These are phyloP conservation scores for Acrocera orbiculus DNA, from an alignment of 2,888 invertebrate genomes.

Conservation along the genomic window DNA sequence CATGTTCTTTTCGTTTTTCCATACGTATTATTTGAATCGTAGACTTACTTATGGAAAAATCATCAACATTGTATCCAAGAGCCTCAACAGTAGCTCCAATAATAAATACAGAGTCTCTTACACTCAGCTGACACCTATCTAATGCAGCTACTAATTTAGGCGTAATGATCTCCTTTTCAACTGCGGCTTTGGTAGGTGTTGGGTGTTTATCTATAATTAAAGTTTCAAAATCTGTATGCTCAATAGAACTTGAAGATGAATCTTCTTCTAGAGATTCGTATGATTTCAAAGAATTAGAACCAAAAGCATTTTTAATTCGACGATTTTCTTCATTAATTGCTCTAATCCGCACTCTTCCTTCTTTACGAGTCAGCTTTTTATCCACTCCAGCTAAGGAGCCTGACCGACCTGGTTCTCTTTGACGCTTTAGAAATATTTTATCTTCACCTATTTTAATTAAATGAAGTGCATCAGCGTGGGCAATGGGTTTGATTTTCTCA, in stretches of 20 bases:
- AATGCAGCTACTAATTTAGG: slow-evolving; percentile 12
- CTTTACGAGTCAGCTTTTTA: slow-evolving; percentile 16
- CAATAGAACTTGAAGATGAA: too few relatives aligned
- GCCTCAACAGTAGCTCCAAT: slow-evolving; percentile 15
- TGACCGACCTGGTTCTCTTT: slow-evolving; percentile 16
- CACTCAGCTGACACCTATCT: slow-evolving; percentile 12
- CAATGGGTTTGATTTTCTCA: too few relatives aligned
- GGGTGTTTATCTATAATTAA: slow-evolving; percentile 8
- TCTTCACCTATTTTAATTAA: slow-evolving; percentile 17
- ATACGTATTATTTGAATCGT: slow-evolving; percentile 17
- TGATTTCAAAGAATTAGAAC: slow-evolving; percentile 1
- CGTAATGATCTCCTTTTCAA: slow-evolving; percentile 13
- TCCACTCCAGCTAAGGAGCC: slow-evolving; percentile 16
- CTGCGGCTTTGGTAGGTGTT: slow-evolving; percentile 3
- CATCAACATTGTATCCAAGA: too few relatives aligned
- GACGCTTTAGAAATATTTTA: slow-evolving; percentile 15
- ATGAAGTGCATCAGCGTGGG: slow-evolving; percentile 11
- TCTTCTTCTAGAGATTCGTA: too few relatives aligned
- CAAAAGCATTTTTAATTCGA: neutral
- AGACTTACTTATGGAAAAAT: too few relatives aligned
- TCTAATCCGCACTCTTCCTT: slow-evolving; percentile 12
- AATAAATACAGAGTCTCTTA: slow-evolving; percentile 15
- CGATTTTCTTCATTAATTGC: slow-evolving; percentile 5
- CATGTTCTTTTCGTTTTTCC: slow-evolving; percentile 13
- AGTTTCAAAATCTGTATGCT: slow-evolving; percentile 3